Conservation (phyloP, 2,888 invertebrate species). For the Agapostemon virescens region DNA sequence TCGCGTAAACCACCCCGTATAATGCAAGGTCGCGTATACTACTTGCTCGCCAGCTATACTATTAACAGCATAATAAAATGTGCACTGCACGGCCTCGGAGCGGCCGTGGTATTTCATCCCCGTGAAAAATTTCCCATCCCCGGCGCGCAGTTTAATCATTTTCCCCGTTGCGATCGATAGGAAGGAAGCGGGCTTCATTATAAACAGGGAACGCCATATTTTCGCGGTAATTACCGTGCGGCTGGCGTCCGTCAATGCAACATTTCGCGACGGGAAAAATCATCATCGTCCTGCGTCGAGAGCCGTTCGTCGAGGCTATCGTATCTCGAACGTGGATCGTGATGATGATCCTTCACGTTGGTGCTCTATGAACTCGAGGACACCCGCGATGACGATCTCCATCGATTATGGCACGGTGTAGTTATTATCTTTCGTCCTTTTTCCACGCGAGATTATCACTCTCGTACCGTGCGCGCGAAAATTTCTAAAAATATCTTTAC, state of each 20-base stretch:
- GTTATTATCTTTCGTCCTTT: background rate
- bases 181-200: conserved; percentile 29
- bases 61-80: conserved; percentile 15
- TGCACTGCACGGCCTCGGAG: conserved; percentile 2
- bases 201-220: conserved; percentile 43
- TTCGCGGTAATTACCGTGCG: conserved; percentile 35
- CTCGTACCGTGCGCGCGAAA: background rate
- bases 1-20: background rate
- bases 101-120: conserved; percentile 7
- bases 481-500: background rate
- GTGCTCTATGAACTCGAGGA: conserved; percentile 8
- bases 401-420: conserved; percentile 19
- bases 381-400: conserved; percentile 23
- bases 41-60: background rate
- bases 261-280: conserved; percentile 23
- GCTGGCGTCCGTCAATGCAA: conserved; percentile 22
- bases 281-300: background rate
- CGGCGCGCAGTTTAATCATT: conserved; percentile 38
- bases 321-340: conserved; percentile 31
- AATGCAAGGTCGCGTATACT: background rate
- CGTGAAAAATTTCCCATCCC: conserved; percentile 35
- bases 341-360: conserved; percentile 5
- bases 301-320: background rate
- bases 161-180: conserved; percentile 45
- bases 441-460: conserved; percentile 26